Evolutionary conservation across 2,888 invertebrate species (phyloP).

Genomic region (Azorinus chamasolen): DNA sequence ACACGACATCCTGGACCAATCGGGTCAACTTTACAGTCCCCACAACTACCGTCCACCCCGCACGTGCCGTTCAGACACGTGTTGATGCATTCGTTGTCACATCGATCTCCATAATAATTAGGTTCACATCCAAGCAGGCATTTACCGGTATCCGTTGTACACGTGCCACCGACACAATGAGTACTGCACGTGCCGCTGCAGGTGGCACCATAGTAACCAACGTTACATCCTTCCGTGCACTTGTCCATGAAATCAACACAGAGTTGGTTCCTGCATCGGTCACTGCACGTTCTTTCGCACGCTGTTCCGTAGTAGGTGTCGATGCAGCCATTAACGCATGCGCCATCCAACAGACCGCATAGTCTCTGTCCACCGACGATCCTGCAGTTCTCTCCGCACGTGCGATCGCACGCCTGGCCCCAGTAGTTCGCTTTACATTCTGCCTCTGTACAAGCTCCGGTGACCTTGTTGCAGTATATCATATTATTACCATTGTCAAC

Average conservation of each 20-base stretch:
- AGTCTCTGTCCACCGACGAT: slow-evolving; percentile 10
- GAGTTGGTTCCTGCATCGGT: slow-evolving; percentile 31
- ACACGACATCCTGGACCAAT: slow-evolving; percentile 49
- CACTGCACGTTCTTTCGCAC: slow-evolving; percentile 38
- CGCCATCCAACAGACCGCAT: slow-evolving; percentile 31
- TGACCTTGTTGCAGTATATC: slow-evolving; percentile 34
- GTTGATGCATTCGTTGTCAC: slow-evolving; percentile 40
- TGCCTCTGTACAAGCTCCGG: slow-evolving; percentile 27
- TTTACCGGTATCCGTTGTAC: slow-evolving; percentile 16
- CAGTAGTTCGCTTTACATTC: slow-evolving; percentile 43
- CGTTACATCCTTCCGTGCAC: slow-evolving; percentile 36
- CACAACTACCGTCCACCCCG: slow-evolving; percentile 32
- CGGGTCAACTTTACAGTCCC: slow-evolving; percentile 31
- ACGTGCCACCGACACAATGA: slow-evolving; percentile 24
- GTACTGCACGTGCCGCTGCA: slow-evolving; percentile 41
- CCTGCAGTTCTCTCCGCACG: slow-evolving; percentile 37
- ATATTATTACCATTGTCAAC: not conserved
- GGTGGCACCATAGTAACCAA: slow-evolving; percentile 42
- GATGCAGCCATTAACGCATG: slow-evolving; percentile 33
- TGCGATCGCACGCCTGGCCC: slow-evolving; percentile 27
- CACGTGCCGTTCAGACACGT: slow-evolving; percentile 48
- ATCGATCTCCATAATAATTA: slow-evolving; percentile 38
- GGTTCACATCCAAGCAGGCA: slow-evolving; percentile 39
- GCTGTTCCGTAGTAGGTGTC: slow-evolving; percentile 39
- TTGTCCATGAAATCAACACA: slow-evolving; percentile 33